A percentile compares a stretch with the other conserved stretches of the same genome.
phyloP scores from a whole-genome alignment of 2,797 vertebrate species.

The Anabacerthia variegaticeps region DNA sequence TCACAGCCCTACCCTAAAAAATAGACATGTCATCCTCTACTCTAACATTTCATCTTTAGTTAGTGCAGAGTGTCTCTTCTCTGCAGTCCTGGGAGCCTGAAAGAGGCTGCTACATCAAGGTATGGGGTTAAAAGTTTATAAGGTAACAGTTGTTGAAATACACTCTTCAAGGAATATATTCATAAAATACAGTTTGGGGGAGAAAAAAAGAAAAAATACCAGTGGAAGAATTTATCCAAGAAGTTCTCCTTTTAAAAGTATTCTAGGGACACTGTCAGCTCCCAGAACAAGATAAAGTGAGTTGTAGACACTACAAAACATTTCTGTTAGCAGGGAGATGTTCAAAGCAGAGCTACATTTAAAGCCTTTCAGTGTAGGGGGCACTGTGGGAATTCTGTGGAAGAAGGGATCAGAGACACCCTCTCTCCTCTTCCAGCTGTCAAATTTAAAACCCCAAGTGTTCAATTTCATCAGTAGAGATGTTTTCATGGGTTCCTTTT shows the following conservation, averaged over 20 bases:
- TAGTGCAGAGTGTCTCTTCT: background rate
- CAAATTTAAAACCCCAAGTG: background rate
- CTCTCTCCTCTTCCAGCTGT: background rate
- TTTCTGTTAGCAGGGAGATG: background rate
- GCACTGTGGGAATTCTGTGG: constrained; percentile 1
- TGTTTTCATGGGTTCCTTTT: background rate
- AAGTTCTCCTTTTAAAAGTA: constrained; percentile 5
- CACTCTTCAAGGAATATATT: background rate
- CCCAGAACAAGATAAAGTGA: background rate
- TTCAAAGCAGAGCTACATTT: constrained; percentile 24
- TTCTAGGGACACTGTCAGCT: constrained; percentile 1
- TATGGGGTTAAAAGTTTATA: background rate
- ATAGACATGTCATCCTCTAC: background rate
- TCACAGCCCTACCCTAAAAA: background rate
- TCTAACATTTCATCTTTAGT: background rate
- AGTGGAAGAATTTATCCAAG: background rate
- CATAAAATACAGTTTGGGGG: background rate
- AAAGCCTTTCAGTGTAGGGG: constrained; percentile 19
- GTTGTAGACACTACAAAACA: constrained; percentile 16
- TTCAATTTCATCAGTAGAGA: background rate
- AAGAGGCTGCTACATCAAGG: background rate
- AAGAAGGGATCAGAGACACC: background rate
- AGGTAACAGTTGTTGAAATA: background rate
- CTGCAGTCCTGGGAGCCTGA: background rate
- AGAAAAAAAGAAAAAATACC: background rate